Base-by-base conservation (phyloP, 30 jellyfish, hydroid and myxozoan genomes). In the Chironex yamaguchii region DNA sequence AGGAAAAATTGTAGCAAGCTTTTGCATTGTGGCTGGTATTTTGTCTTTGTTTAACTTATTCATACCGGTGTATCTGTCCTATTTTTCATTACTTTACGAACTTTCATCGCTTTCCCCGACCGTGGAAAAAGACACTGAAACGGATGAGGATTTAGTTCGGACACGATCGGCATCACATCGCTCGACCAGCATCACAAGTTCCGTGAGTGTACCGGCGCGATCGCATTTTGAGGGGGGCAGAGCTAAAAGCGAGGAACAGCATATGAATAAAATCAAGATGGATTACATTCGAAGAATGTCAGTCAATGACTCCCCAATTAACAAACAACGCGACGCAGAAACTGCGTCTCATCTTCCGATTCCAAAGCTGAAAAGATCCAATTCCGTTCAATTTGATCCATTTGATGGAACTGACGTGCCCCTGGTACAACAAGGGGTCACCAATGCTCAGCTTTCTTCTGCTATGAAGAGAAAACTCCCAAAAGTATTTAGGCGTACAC, bases 1-100 rank as follows among this genome's bases (percentile, higher is more conserved):
- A 0, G 96, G 96, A 24, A 87, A 87, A 79, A 50, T 87, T 0
- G 42, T 76, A 67, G 82, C 77, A 1, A 76, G 89, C 0, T 42
- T 87, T 20, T 68, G 89, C 0, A 87, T 87, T 14, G 54, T 87
- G 6, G 87, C 67, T 27, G 96, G 96, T 0, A 87, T 87, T 13
- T 62, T 87, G 0, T 52, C 67, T 0, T 54, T 87, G 6, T 87
- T 87, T 71, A 84, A 75, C 36, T 68, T 87, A 4, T 87, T 87
- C 68, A 87, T 87, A 0, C 96, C 96, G 0, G 90, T 87, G 24
- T 87, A 87, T 49, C 52, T 87, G 48, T 87, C 96, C 22, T 87
- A 87, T 76, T 87, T 87, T 68, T 84, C 96, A 28, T 34, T 75
- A 48, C 64, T 87, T 12, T 87, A 87, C 52, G 95, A 85, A 36